Evolutionary conservation across 2,888 invertebrate genomes (phyloP), one percentile per base, ranked within the genome.

Genomic region (Heliconius ismenius): DNA sequence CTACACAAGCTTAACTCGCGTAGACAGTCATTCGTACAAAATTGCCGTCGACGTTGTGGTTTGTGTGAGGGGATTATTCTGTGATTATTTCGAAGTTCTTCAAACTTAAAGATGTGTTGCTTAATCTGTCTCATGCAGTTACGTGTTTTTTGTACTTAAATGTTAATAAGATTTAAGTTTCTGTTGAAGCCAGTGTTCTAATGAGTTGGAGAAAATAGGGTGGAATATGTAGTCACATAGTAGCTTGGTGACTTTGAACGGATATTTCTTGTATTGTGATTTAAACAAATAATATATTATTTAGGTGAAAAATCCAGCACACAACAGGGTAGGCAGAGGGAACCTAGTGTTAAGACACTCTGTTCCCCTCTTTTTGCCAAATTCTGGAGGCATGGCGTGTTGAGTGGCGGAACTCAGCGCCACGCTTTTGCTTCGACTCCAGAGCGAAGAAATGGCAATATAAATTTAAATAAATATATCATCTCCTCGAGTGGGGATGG

Each of bases 41-140:
- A 90, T 91, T 90, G 84, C 88, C 77, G 88, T 84, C 84, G 86
- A 85, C 89, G 86, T 87, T 89, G 89, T 83, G 90, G 89, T 89
- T 88, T 85, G 81, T 78, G 81, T 65, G 76, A 72, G 79, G 82
- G 85, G 78, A 80, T 83, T 87, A 87, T 87, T 88, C 86, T 87
- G 84, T 75, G 83, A 81, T 67, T 80, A 76, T 79, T 73, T 74
- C 74, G 70, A 75, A 80, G 62, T 74, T 78, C 75, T 73, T 67
- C 58, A 76, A 77, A 64, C 73, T 76, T 74, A 74, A 78, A 81
- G 79, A 73, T 70, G 67, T 74, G 63, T 72, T 62, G 62, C 75
- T 58, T 72, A 62, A 73, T 60, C 36, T 77, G 75, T 75, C 68
- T 60, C 60, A 49, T 49, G 63, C 39, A 67, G 64, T 58, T 67